Evolutionary conservation across 2,888 invertebrate genomes (phyloP), one percentile per base, ranked within the genome.

Genomic region (Mactromeris polynyma): DNA sequence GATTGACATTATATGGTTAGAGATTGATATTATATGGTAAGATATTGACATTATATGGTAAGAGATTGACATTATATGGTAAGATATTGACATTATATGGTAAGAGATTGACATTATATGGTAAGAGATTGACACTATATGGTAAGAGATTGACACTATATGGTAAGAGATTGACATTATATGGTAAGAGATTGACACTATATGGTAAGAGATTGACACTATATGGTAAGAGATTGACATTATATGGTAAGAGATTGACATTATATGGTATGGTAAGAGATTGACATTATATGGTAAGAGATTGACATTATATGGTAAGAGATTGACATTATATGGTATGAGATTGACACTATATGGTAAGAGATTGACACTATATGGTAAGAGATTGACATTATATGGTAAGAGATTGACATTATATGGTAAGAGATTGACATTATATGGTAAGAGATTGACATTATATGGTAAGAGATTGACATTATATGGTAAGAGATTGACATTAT

Each of bases 251-350:
- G 93, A 90, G 46, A 46, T 14, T n/a, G n/a, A n/a, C n/a, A n/a
- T n/a, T n/a, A n/a, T n/a, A n/a, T n/a, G n/a, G n/a, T n/a, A n/a
- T n/a, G n/a, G n/a, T n/a, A n/a, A n/a, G n/a, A n/a, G n/a, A n/a
- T n/a, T n/a, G n/a, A n/a, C n/a, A n/a, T n/a, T 51, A 94, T 95
- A 78, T 95, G 95, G 96, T 96, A 87, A 90, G 93, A 90, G 46
- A 46, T 14, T n/a, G n/a, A n/a, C n/a, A n/a, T n/a, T 51, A 94
- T 95, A 78, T 95, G 95, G 96, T 96, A 87, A 90, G 93, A 90
- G 46, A 46, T 14, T n/a, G n/a, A n/a, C n/a, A n/a, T n/a, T n/a
- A n/a, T n/a, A n/a, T n/a, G n/a, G n/a, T n/a, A n/a, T n/a, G n/a
- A n/a, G n/a, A n/a, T n/a, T n/a, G n/a, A n/a, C n/a, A n/a, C n/a